Base-by-base conservation (phyloP, 2,797 vertebrate species). In the Acanthurus leucopareius region DNA sequence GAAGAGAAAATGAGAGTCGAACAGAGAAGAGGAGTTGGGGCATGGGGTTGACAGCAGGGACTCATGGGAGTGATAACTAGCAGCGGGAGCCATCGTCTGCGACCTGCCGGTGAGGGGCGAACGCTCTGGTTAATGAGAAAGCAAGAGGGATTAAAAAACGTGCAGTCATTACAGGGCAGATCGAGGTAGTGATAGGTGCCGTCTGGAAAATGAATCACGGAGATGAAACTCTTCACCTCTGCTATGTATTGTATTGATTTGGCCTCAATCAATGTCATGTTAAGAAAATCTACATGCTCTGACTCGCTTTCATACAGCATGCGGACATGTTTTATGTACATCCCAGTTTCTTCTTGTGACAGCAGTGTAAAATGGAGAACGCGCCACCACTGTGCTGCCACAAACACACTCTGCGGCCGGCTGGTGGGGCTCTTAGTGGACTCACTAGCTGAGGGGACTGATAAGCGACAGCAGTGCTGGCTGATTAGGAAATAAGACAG, bases 41-140 rank as follows among this genome's bases (percentile, higher is more conserved):
- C 20, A 44, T 25, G 67, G 62, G 52, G 47, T 22, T 7, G 49
- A 48, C 69, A 74, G 51, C 71, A 47, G 58, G 44, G 67, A 74
- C 45, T 73, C 54, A 53, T 69, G 77, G 63, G 78, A 77, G 82
- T 69, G 86, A 80, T 77, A 82, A 61, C 83, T 71, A 75, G 78
- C 73, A 85, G 88, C 69, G 81, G 77, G 80, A 72, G 61, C 64
- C 73, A 66, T 77, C 45, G 38, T 86, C 81, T 80, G 70, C 74
- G 66, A 80, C 86, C 88, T 83, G 86, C 62, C 71, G 16, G 62
- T 74, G 75, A 83, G 52, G 82, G 83, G 91, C 86, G 75, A 89
- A 92, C 82, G 70, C 83, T 68, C 78, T 67, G 82, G 85, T 90
- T 93, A 91, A 92, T 91, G 91, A 85, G 86, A 85, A 71, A 76